Evolutionary conservation across 2,797 vertebrate genomes (phyloP), one percentile per base, ranked within the genome.

Genomic region (Falco naumanni): DNA sequence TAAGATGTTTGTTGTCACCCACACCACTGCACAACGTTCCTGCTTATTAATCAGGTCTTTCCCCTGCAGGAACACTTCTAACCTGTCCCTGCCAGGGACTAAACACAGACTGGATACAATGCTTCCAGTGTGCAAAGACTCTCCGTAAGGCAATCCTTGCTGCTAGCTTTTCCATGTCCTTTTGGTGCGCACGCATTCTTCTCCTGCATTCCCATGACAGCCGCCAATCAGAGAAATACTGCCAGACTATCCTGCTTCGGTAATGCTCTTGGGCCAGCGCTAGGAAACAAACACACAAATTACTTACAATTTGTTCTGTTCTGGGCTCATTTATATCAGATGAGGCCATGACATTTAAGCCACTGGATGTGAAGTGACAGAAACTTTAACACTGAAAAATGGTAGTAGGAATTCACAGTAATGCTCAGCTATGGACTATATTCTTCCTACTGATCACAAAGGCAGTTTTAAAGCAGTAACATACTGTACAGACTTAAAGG

Each of bases 81-180:
- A n/a, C 10, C 10, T 31, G 66, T n/a, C 29, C n/a, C 16, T 88
- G 13, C 31, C 26, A 56, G 22, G 51, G 29, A 48, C n/a, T 24
- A 20, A 53, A 19, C 6, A 48, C 5, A 83, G 39, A 53, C 78
- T 98, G 98, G 99, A 99, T 99, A 99, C 99, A 99, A 60, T 96
- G 95, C 96, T 90, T 99, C 99, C 99, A 99, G 89, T 13, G 96
- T 13, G 70, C 77, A 72, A 99, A 97, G 20, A 63, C 96, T 93
- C 97, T 97, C 64, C 95, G 56, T 39, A 98, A 96, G 9, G 63
- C 94, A 89, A 95, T 95, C 87, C 84, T 97, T 45, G 61, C 45
- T 74, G 98, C 98, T 83, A 98, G 95, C 25, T 77, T 92, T 22
- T 88, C 94, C 53, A 97, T 91, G 50, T 79, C 95, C 54, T 98